Conservation (phyloP, 2,797 vertebrate species). For the Eupleurogrammus muticus region DNA sequence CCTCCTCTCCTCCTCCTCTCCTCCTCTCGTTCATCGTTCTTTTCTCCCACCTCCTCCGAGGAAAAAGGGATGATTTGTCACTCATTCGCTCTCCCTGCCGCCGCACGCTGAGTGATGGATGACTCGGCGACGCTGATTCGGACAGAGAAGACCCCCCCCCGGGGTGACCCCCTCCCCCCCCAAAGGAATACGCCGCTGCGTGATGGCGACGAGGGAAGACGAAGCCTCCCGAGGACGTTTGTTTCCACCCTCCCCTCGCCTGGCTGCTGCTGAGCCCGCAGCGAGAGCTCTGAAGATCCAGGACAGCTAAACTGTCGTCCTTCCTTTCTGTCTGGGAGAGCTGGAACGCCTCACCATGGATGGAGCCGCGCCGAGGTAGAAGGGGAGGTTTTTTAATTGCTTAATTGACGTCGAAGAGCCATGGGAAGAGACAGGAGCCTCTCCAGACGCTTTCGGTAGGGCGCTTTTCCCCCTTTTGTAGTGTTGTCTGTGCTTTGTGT, state of each 20-base stretch:
- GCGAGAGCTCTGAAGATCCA: slow-evolving; percentile 57
- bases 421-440: slow-evolving; percentile 94
- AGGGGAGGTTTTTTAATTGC: slow-evolving; percentile 53
- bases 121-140: slow-evolving; percentile 49
- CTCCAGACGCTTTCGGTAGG: slow-evolving; percentile 96
- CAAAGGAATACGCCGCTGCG: too few relatives aligned
- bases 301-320: slow-evolving; percentile 46
- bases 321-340: slow-evolving; percentile 48
- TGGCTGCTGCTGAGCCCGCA: slow-evolving; percentile 62
- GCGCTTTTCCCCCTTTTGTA: slow-evolving; percentile 56
- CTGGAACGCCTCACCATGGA: slow-evolving; percentile 62
- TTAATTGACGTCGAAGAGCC: slow-evolving; percentile 63
- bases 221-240: slow-evolving; percentile 66
- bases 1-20: slow-evolving; percentile 72
- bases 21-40: slow-evolving; percentile 68
- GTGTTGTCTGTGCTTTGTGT: slow-evolving; percentile 31
- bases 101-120: slow-evolving; percentile 58
- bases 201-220: too few relatives aligned
- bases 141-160: slow-evolving; percentile 8
- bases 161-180: slow-evolving; percentile 38
- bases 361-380: slow-evolving; percentile 61
- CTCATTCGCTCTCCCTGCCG: slow-evolving; percentile 52
- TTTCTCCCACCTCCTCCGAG: slow-evolving; percentile 62
- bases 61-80: slow-evolving; percentile 59
- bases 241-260: slow-evolving; percentile 52